A percentile compares a stretch with the other conserved stretches of the same genome.
Conservation (phyloP, 1,140 invertebrate genomes). For the Leptinotarsa defecta region DNA sequence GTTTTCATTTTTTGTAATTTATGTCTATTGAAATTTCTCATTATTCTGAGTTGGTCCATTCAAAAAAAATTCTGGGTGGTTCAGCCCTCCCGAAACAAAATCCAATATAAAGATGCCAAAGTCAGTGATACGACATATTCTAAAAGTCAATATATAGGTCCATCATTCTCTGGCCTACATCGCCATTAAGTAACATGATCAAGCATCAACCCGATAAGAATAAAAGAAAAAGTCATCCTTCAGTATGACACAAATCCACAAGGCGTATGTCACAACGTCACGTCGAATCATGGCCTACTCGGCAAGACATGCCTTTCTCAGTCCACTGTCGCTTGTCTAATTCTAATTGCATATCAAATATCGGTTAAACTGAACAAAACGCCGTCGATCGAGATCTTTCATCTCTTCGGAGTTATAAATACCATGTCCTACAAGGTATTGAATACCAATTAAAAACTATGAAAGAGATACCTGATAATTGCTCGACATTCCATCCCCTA, state of each 20-base stretch:
- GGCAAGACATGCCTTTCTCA: slow-evolving; percentile 3
- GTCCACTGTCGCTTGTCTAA: slow-evolving; percentile 17
- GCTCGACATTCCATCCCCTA: slow-evolving; percentile 21
- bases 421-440: slow-evolving; percentile 40
- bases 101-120: no score
- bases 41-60: no score
- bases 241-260: slow-evolving; percentile 1
- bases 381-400: slow-evolving; percentile 2
- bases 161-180: no score
- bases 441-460: slow-evolving; percentile 41
- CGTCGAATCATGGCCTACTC: neutral
- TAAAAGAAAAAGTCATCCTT: slow-evolving; percentile 1
- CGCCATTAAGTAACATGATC: slow-evolving; percentile 3
- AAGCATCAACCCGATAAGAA: neutral
- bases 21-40: no score
- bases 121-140: no score
- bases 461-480: slow-evolving; percentile 38
- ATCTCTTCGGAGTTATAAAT: slow-evolving; percentile 29
- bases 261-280: neutral
- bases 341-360: slow-evolving; percentile 18
- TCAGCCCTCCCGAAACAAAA: no score
- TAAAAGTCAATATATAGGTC: no score
- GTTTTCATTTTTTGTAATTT: no score
- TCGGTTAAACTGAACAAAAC: slow-evolving; percentile 16
- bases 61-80: no score